phyloP scores from a whole-genome alignment of 2,113 vertebrate genomes.

The Strix aluco region DNA sequence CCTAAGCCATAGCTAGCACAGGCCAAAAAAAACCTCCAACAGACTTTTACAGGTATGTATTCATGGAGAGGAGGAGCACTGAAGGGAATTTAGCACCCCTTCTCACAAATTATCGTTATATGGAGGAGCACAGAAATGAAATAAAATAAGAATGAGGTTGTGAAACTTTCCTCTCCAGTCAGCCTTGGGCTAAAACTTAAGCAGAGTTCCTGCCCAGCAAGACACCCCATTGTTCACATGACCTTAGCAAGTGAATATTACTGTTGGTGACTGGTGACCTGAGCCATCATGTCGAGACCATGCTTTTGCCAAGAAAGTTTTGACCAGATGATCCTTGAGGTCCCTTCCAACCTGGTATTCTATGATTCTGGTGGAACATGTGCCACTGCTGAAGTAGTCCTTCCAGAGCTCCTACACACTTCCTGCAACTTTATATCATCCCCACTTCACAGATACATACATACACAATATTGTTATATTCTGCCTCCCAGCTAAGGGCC shows the following conservation, averaged over 20 bases:
- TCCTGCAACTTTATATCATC: neutral
- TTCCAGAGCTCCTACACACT: neutral
- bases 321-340: no score
- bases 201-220: neutral
- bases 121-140: neutral
- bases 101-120: neutral
- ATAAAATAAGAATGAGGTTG: neutral
- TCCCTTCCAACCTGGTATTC: no score
- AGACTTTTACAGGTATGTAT: neutral
- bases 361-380: neutral
- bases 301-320: no score
- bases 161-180: neutral
- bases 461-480: neutral
- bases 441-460: neutral
- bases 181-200: neutral
- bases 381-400: neutral
- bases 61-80: neutral
- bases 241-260: neutral
- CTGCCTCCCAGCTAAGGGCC: neutral
- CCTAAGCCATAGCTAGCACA: neutral
- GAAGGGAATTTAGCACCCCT: neutral
- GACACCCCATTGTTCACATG: rapidly evolving
- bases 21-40: neutral
- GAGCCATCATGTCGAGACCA: no score
- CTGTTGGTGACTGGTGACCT: neutral